Evolutionary conservation across 1,140 invertebrate genomes (phyloP), one percentile per base, ranked within the genome.

Genomic region (Melipona quadrifasciata): DNA sequence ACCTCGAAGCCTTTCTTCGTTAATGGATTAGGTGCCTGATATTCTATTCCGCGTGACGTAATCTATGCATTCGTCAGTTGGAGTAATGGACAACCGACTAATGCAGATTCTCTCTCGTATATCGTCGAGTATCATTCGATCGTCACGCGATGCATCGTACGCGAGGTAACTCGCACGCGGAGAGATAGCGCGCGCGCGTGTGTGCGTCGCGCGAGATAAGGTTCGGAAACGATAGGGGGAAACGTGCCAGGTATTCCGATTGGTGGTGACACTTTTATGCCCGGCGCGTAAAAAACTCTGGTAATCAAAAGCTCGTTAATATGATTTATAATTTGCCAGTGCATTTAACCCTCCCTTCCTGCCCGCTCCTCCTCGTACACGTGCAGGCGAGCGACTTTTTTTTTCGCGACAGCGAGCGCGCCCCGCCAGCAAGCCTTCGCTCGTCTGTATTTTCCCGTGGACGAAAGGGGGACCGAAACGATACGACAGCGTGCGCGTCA

Each of bases 221-320:
- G 70, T 75, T 68, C 31, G n/a, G 47, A 51, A 58, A 51, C 57
- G 73, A 87, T 84, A 84, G 88, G 87, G 88, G 76, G 68, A 73
- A 86, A 81, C 78, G 68, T 53, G 85, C 47, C 61, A 68, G 82
- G 70, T 74, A 70, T 90, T 86, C 82, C 82, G 88, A 90, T 88
- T 81, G 86, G 75, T 67, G 89, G 89, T 92, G 92, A 92, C 91
- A 92, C 85, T 91, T 93, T 91, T 92, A 91, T 91, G 86, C 85
- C 64, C 53, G 80, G 67, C 75, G 80, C 78, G 87, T 85, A 89
- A 89, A 87, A 91, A 76, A 51, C 81, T 55, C 82, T 58, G 88
- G 90, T 91, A 93, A 94, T 94, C 92, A 93, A 93, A 94, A 92
- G 82, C 91, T 94, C 93, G 91, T 93, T 93, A 92, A 91, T 88